Percentiles rank a stretch among this genome's conserved stretches.
phyloP scores from a whole-genome alignment of 2,113 vertebrate species.

The Otocyon megalotis region DNA sequence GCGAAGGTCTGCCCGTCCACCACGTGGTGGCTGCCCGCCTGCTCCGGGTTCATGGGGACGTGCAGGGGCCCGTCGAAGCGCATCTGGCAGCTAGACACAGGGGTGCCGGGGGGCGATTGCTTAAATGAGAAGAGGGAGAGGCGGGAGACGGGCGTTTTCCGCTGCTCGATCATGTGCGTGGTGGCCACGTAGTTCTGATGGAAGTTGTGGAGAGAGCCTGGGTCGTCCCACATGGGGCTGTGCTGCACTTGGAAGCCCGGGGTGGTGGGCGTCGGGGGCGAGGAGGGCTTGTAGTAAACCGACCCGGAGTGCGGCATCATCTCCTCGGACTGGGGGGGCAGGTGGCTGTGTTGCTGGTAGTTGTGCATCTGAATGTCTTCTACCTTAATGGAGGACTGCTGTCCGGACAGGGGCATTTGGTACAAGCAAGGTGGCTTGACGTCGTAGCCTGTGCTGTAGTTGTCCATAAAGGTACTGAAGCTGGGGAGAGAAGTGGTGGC shows the following conservation, averaged over 20 bases:
- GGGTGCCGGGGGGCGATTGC: slow-evolving; percentile 97
- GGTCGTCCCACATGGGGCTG: slow-evolving; percentile 97
- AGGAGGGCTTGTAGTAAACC: slow-evolving; percentile 98
- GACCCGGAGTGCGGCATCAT: slow-evolving; percentile 97
- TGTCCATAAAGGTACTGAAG: slow-evolving; percentile 99
- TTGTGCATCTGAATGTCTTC: slow-evolving; percentile 99
- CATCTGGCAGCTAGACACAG: slow-evolving; percentile 99
- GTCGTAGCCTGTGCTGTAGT: slow-evolving; percentile 98
- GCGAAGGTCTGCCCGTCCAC: slow-evolving; percentile 96
- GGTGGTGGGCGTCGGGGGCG: slow-evolving; percentile 94
- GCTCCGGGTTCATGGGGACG: slow-evolving; percentile 95
- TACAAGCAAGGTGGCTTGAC: slow-evolving; percentile 99
- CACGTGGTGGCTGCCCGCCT: slow-evolving; percentile 92
- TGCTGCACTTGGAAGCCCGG: slow-evolving; percentile 98
- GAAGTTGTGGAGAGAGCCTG: slow-evolving; percentile 97
- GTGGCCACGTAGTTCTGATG: slow-evolving; percentile 99
- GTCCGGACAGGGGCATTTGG: slow-evolving; percentile 97
- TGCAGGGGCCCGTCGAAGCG: slow-evolving; percentile 97
- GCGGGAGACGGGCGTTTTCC: slow-evolving; percentile 96
- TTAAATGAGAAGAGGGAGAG: slow-evolving; percentile 99
- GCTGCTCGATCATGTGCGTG: slow-evolving; percentile 97
- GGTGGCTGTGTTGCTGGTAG: slow-evolving; percentile 96
- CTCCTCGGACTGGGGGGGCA: slow-evolving; percentile 95
- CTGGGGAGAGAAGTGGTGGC: slow-evolving; percentile 99
- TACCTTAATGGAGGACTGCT: slow-evolving; percentile 99